These are phyloP conservation scores for Epizoanthus stellaris DNA, from an alignment of 92 coral and sea anemone genomes.

Conservation along the genomic window DNA sequence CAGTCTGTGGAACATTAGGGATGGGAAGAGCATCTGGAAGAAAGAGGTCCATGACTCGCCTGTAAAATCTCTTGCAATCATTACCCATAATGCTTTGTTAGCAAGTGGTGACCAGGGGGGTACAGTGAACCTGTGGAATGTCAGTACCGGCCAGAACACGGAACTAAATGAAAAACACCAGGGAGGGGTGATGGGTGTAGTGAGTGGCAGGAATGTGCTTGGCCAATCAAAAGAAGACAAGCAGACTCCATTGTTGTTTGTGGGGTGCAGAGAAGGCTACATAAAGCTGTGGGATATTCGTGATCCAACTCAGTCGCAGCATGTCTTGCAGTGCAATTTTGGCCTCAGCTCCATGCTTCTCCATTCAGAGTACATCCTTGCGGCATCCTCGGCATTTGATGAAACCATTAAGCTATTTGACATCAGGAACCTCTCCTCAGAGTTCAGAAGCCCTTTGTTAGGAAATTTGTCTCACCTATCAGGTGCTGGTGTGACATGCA, in stretches of 20 bases:
- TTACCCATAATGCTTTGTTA: constrained; percentile 57
- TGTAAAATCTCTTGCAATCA: constrained; percentile 64
- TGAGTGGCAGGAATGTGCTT: constrained; percentile 51
- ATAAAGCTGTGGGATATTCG: constrained; percentile 77
- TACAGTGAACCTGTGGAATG: constrained; percentile 72
- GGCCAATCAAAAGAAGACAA: constrained; percentile 43
- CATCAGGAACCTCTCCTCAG: constrained; percentile 66
- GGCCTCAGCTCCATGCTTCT: constrained; percentile 54
- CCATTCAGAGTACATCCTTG: constrained; percentile 50
- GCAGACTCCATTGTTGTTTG: constrained; percentile 35
- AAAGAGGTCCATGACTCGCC: constrained; percentile 66
- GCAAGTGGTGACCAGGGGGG: constrained; percentile 86
- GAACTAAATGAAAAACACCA: constrained; percentile 64
- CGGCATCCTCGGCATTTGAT: constrained; percentile 63
- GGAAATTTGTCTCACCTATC: constrained; percentile 41
- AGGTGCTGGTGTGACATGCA: constrained; percentile 41
- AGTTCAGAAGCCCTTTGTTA: constrained; percentile 59
- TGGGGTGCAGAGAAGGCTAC: constrained; percentile 75
- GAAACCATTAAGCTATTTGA: constrained; percentile 69
- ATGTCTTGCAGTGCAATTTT: constrained; percentile 63
- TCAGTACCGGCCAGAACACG: constrained; percentile 56
- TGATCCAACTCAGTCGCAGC: constrained; percentile 55
- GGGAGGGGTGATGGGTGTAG: constrained; percentile 60
- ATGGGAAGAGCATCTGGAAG: constrained; percentile 75
- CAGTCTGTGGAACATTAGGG: constrained; percentile 73